Evolutionary conservation across 2,888 invertebrate species (phyloP).

Genomic region (Drosophila pegasa): DNA sequence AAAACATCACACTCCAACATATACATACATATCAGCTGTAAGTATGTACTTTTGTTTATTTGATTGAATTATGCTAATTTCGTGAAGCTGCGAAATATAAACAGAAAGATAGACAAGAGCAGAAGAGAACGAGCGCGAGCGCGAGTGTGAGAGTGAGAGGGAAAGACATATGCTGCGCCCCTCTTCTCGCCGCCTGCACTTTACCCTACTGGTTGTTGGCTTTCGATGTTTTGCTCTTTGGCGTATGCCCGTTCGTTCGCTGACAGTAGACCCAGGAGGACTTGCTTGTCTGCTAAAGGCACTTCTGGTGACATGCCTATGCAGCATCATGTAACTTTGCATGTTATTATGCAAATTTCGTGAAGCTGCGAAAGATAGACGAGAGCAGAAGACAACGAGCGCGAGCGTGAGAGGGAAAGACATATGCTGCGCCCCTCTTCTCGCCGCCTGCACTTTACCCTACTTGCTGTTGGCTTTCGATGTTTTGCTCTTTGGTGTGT

Average conservation of each 20-base stretch:
- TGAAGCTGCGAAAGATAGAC: not conserved
- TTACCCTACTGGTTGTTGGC: not conserved
- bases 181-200: not conserved
- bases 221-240: constrained; percentile 14
- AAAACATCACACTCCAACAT: not conserved
- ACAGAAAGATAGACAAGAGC: not conserved
- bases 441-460: not conserved
- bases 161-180: not conserved
- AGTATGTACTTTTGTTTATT: not conserved
- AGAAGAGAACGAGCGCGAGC: no score
- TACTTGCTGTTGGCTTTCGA: not conserved
- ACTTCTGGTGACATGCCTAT: not conserved
- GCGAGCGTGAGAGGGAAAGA: not conserved
- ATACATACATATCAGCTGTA: not conserved
- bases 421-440: not conserved
- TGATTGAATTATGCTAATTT: not conserved
- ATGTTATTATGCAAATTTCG: not conserved
- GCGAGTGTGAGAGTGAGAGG: not conserved
- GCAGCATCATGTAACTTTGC: not conserved
- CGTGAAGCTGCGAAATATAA: not conserved
- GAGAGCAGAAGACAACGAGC: no score
- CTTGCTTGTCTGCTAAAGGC: not conserved
- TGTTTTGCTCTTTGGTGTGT: constrained; percentile 14
- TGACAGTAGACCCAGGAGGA: not conserved
- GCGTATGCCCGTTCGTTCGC: not conserved